These are phyloP conservation scores for Helicolenus hilgendorfi DNA, from an alignment of 2,797 vertebrate genomes.

Conservation along the genomic window DNA sequence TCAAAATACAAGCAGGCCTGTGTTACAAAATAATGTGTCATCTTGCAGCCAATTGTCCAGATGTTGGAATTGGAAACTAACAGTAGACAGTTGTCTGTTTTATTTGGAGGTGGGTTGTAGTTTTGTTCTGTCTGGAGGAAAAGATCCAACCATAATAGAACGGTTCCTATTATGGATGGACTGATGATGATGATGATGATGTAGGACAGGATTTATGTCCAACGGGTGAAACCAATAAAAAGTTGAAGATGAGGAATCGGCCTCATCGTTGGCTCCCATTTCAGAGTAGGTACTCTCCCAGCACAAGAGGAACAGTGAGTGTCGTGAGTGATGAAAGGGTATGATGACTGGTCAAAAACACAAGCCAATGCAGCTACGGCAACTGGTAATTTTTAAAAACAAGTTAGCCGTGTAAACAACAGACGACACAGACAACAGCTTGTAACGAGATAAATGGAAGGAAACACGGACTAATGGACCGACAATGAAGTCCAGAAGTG, in stretches of 20 bases:
- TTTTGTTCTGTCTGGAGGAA: neutral
- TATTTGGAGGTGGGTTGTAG: neutral
- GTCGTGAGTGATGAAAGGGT: too few relatives aligned
- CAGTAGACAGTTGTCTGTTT: neutral
- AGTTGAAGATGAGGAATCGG: neutral
- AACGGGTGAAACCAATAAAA: neutral
- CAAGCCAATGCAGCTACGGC: accelerated
- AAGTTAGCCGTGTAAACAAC: too few relatives aligned
- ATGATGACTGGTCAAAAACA: too few relatives aligned
- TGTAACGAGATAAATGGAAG: too few relatives aligned
- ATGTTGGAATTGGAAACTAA: neutral
- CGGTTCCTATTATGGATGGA: neutral
- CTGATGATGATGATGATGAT: neutral
- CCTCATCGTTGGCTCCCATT: too few relatives aligned
- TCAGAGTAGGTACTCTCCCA: too few relatives aligned
- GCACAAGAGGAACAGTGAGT: too few relatives aligned
- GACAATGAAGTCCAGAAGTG: too few relatives aligned
- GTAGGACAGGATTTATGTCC: neutral
- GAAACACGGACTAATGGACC: too few relatives aligned
- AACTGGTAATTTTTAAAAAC: too few relatives aligned
- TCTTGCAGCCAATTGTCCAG: neutral
- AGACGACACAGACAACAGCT: too few relatives aligned
- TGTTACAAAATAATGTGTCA: neutral
- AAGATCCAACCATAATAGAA: neutral
- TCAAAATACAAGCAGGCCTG: neutral